Evolutionary conservation across 2,888 invertebrate genomes (phyloP), one percentile per base, ranked within the genome.

Genomic region (Dysmachus trigonus): DNA sequence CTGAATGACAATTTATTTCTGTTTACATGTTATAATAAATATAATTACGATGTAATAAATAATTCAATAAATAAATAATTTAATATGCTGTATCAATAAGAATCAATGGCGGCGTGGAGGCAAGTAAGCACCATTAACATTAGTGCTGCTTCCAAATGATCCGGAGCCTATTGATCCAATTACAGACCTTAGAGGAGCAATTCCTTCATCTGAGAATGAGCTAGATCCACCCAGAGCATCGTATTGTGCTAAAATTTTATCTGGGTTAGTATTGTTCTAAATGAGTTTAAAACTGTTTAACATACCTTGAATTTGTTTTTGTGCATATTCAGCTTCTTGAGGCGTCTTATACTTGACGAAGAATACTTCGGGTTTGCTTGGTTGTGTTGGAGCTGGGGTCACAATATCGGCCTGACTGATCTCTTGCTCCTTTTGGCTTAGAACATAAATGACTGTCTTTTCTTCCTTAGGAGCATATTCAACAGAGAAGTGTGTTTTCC

Each of bases 311-410:
- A 92, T 92, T 88, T 91, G 90, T 22, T 88, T 89, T 88, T 92
- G 91, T 7, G 92, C 92, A 1, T 90, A 90, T 10, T 88, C 88
- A 18, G 91, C 92, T 89, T 92, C 92, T 73, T 91, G 90, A 31
- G 90, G 90, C 1, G 91, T 92, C 87, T 90, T 92, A 89, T 92
- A 92, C 79, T 90, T 91, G 82, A 92, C 91, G 87, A 92, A 92
- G 89, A 91, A 91, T 18, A 92, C 90, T 85, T 92, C 92, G 1
- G 92, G 92, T 88, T 91, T 91, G 87, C 89, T 89, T 31, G 90
- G 89, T 13, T 89, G 89, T 4, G 89, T 89, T 88, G 90, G 89
- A 85, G 88, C 89, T 62, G 91, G 89, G n/a, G 90, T 89, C 72
- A 89, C 90, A 86, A 91, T 90, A 71, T 91, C 91, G 77, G 89